Evolutionary conservation across 2,888 invertebrate species (phyloP).

Genomic region (Rhogogaster chlorosoma): DNA sequence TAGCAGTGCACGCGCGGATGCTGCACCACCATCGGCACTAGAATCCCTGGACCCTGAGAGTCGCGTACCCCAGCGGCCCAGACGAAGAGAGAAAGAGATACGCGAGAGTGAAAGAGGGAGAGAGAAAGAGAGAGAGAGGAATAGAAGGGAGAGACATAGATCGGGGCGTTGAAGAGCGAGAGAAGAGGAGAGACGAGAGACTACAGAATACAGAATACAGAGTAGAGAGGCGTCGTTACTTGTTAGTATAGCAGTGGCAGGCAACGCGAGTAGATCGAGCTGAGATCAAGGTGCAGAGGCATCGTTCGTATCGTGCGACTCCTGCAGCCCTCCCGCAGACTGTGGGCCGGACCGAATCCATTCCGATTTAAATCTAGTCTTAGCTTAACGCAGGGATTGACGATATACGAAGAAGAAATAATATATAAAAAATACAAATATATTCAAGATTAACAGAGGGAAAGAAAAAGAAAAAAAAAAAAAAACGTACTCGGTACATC

Average conservation of each 20-base stretch:
- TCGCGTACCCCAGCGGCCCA: constrained; percentile 7
- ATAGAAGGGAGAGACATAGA: constrained; percentile 51
- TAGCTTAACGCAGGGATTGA: background rate
- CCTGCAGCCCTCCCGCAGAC: constrained; percentile 41
- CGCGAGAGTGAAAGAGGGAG: constrained; percentile 50
- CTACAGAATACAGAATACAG: constrained; percentile 55
- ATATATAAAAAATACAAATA: background rate
- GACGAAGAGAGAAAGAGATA: constrained; percentile 9
- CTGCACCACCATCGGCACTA: constrained; percentile 13
- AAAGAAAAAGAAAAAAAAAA: background rate
- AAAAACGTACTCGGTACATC: background rate
- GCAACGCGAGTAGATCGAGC: constrained; percentile 40
- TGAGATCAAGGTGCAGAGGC: constrained; percentile 25
- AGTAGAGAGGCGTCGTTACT: constrained; percentile 47
- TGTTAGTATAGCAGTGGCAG: constrained; percentile 42
- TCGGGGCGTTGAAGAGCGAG: constrained; percentile 54
- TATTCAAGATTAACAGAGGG: background rate
- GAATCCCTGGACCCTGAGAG: background rate
- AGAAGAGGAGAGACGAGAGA: constrained; percentile 29
- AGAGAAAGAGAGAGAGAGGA: constrained; percentile 1
- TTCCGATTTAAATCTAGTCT: background rate
- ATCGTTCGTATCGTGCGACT: constrained; percentile 35
- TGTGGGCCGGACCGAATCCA: constrained; percentile 24
- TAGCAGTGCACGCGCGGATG: constrained; percentile 15
- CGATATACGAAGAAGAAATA: background rate